These are phyloP conservation scores for Centropristis striata DNA, from an alignment of 2,113 vertebrate species.

Conservation along the genomic window DNA sequence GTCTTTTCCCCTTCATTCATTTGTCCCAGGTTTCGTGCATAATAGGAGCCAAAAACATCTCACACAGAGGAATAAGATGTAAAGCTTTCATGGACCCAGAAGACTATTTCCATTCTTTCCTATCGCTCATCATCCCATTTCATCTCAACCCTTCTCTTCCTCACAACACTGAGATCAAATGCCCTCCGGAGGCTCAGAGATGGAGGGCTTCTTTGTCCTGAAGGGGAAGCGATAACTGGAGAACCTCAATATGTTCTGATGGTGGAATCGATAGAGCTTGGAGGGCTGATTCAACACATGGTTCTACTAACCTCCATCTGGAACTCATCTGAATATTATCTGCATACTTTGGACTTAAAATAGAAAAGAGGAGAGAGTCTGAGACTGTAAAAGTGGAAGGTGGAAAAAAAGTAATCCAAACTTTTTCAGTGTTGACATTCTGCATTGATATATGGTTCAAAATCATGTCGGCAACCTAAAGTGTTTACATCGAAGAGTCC, in stretches of 20 bases:
- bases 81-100: background rate
- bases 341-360: constrained; percentile 64
- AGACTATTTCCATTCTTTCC: constrained; percentile 22
- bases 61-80: background rate
- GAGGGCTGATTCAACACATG: constrained; percentile 63
- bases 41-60: background rate
- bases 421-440: constrained; percentile 34
- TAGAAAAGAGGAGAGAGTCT: constrained; percentile 41
- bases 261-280: constrained; percentile 54
- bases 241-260: constrained; percentile 57
- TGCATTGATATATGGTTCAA: background rate
- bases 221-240: constrained; percentile 52
- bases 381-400: constrained; percentile 25
- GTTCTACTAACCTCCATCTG: constrained; percentile 74
- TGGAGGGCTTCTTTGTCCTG: constrained; percentile 34
- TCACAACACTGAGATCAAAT: constrained; percentile 35
- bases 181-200: constrained; percentile 25
- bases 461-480: constrained; percentile 20
- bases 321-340: constrained; percentile 73
- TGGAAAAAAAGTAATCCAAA: constrained; percentile 10
- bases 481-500: constrained; percentile 19
- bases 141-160: constrained; percentile 17
- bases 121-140: constrained; percentile 23
- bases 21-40: background rate
- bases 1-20: background rate